phyloP scores from a whole-genome alignment of 2,797 vertebrate genomes.

The Artibeus lituratus region DNA sequence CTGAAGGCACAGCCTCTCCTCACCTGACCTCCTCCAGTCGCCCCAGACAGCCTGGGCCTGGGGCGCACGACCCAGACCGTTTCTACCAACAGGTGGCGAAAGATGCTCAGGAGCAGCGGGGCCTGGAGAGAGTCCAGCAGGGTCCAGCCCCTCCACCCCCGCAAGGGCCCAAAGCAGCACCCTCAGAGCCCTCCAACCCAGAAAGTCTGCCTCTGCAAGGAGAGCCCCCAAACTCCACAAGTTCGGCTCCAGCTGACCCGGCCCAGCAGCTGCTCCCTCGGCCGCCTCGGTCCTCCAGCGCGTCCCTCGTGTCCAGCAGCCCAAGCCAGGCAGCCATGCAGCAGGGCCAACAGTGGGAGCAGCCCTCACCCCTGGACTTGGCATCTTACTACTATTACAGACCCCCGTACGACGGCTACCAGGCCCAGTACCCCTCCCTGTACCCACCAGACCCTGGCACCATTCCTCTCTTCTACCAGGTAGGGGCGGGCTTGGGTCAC shows the following conservation, averaged over 20 bases:
- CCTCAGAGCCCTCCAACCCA: slow-evolving; percentile 59
- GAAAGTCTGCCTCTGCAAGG: slow-evolving; percentile 64
- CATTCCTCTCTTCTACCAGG: slow-evolving; percentile 90
- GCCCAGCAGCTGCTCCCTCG: slow-evolving; percentile 54
- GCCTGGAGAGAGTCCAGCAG: slow-evolving; percentile 73
- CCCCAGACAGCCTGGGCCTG: slow-evolving; percentile 52
- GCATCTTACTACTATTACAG: slow-evolving; percentile 78
- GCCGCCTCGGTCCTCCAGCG: slow-evolving; percentile 17
- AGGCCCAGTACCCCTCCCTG: slow-evolving; percentile 82
- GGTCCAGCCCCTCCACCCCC: slow-evolving; percentile 40
- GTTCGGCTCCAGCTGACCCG: slow-evolving; percentile 60
- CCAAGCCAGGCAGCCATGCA: slow-evolving; percentile 56
- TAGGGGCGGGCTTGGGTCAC: slow-evolving; percentile 51
- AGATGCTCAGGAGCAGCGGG: slow-evolving; percentile 86
- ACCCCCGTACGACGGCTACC: slow-evolving; percentile 86
- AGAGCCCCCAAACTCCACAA: slow-evolving; percentile 52
- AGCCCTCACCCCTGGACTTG: slow-evolving; percentile 77
- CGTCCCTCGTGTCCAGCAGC: slow-evolving; percentile 1
- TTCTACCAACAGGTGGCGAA: slow-evolving; percentile 97
- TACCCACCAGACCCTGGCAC: slow-evolving; percentile 88
- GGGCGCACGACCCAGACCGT: slow-evolving; percentile 83
- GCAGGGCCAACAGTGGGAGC: slow-evolving; percentile 85
- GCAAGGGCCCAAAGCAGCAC: slow-evolving; percentile 58
- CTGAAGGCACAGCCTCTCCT: slow-evolving; percentile 60
- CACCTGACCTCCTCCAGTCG: slow-evolving; percentile 73